Evolutionary conservation across 2,888 invertebrate genomes (phyloP), one percentile per base, ranked within the genome.

Genomic region (Helobdella robusta): DNA sequence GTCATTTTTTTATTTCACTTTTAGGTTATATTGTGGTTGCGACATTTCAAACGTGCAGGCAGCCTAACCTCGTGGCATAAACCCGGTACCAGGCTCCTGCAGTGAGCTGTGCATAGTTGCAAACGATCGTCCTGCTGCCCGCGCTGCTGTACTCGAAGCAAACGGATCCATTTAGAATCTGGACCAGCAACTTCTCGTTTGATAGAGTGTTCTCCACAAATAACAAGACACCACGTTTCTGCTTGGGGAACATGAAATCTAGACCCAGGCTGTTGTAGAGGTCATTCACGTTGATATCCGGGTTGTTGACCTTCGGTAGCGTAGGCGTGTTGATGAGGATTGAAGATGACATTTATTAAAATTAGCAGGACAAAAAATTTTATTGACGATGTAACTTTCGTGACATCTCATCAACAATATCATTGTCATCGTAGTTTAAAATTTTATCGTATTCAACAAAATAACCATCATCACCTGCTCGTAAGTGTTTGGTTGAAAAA

Each of bases 1-100:
- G n/a, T n/a, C n/a, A n/a, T n/a, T n/a, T n/a, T n/a, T n/a, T n/a
- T n/a, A n/a, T n/a, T n/a, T n/a, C n/a, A n/a, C n/a, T n/a, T n/a
- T n/a, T n/a, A n/a, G n/a, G n/a, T n/a, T n/a, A n/a, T n/a, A n/a
- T n/a, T n/a, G n/a, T n/a, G n/a, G n/a, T n/a, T n/a, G n/a, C n/a
- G n/a, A n/a, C n/a, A n/a, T n/a, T n/a, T n/a, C n/a, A n/a, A n/a
- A n/a, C n/a, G n/a, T n/a, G n/a, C n/a, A n/a, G n/a, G n/a, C n/a
- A n/a, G n/a, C n/a, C 15, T 36, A 62, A 74, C 74, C 74, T 71
- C 11, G 72, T 69, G 11, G 72, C 73, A 30, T 65, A 40, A 6
- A 74, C 69, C 18, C 64, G 61, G 58, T 68, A 71, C 75, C 75
- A 74, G 59, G 71, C 72, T 30, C 67, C 66, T 5, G 46, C 40